Evolutionary conservation across 2,797 vertebrate species (phyloP).

Genomic region (Poecilia gillii): DNA sequence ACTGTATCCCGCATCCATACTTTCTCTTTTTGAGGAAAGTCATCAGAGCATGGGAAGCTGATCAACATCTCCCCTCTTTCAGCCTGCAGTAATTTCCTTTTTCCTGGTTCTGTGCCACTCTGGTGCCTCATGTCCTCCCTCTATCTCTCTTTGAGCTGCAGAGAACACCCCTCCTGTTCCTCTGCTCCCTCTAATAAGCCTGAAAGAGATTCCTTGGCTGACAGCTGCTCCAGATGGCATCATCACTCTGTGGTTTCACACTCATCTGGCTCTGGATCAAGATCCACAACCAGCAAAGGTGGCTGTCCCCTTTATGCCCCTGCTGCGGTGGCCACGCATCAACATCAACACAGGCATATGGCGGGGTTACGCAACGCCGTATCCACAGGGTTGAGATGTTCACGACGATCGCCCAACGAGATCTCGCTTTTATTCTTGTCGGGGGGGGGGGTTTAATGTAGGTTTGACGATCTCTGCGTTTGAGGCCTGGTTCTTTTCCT

Average conservation of each 20-base stretch:
- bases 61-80: conserved; percentile 11
- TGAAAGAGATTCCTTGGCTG: conserved; percentile 60
- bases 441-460: neutral
- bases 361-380: conserved; percentile 53
- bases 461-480: neutral
- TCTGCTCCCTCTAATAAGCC: conserved; percentile 66
- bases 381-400: conserved; percentile 21
- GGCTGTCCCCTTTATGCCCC: conserved; percentile 29
- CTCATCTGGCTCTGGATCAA: conserved; percentile 54
- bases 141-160: conserved; percentile 47
- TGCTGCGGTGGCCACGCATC: conserved; percentile 22
- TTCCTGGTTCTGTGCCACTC: conserved; percentile 37
- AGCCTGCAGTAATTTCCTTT: conserved; percentile 41
- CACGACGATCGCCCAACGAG: conserved; percentile 13
- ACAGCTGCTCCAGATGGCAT: conserved; percentile 76
- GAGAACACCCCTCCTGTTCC: conserved; percentile 16
- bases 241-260: conserved; percentile 54
- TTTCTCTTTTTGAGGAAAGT: conserved; percentile 19
- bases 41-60: conserved; percentile 17
- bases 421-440: neutral
- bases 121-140: conserved; percentile 39
- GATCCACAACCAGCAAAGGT: conserved; percentile 51
- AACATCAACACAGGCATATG: conserved; percentile 66
- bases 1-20: neutral
- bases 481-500: neutral